Conservation (phyloP, 2,888 invertebrate genomes). For the Eledona agricola region DNA sequence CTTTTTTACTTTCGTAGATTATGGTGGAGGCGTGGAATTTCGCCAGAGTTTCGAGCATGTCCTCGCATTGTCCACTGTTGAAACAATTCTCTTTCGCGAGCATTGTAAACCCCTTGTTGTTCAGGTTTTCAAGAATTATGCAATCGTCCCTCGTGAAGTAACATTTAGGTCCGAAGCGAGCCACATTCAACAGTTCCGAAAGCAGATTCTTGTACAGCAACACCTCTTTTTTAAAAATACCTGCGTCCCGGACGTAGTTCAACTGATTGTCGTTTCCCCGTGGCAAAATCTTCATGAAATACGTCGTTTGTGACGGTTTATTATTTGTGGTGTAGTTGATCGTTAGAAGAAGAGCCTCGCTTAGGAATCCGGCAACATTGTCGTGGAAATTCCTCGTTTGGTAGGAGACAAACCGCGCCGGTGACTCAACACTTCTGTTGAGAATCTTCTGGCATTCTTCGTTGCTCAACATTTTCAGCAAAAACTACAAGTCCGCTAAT, state of each 20-base stretch:
- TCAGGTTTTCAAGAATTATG: conserved; percentile 63
- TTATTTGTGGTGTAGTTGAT: conserved; percentile 37
- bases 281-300: conserved; percentile 72
- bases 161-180: conserved; percentile 56
- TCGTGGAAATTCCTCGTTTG: conserved; percentile 43
- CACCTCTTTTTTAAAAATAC: conserved; percentile 62
- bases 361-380: conserved; percentile 49
- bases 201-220: conserved; percentile 50
- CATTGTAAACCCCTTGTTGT: conserved; percentile 57
- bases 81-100: conserved; percentile 45
- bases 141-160: conserved; percentile 62
- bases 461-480: conserved; percentile 8
- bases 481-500: no score
- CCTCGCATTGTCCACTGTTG: conserved; percentile 31
- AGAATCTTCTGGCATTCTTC: conserved; percentile 47
- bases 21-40: conserved; percentile 66
- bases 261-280: conserved; percentile 62
- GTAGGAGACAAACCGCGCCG: conserved; percentile 37
- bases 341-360: conserved; percentile 49
- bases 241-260: conserved; percentile 63
- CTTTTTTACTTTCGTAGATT: conserved; percentile 63
- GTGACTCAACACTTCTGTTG: conserved; percentile 6
- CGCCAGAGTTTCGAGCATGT: conserved; percentile 54
- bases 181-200: conserved; percentile 44
- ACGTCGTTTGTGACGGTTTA: conserved; percentile 45